Evolutionary conservation across 2,888 invertebrate species (phyloP), one percentile per base, ranked within the genome.

Genomic region (Aleiodes testaceus): DNA sequence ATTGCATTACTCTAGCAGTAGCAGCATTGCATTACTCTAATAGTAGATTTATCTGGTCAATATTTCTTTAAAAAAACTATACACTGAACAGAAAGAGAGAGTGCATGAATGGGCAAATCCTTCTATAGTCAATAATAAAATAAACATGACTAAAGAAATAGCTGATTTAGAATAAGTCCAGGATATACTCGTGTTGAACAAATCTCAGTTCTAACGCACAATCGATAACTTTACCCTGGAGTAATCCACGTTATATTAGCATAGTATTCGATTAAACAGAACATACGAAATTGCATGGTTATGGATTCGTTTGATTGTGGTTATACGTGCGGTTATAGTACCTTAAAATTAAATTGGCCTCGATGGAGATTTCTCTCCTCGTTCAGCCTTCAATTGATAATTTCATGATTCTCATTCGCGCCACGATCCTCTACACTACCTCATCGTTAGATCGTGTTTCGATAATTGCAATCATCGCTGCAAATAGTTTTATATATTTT

Each of bases 291-390:
- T 69, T 69, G 63, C 45, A 61, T 61, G 63, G 45, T 69, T 61
- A 63, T 69, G 47, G 69, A 63, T 61, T 69, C 49, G 50, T 61
- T 47, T 47, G 55, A 68, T 59, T 26, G 68, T 59, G 68, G 59
- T 68, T 59, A 30, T 47, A 59, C 47, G 52, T 18, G 50, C 20
- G 47, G 59, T 59, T 59, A 59, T 59, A 66, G 42, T 42, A 20
- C 49, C 66, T 66, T 66, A 70, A 70, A 66, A 61, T 59, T 44
- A 22, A 70, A 66, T 70, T 36, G 52, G 50, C 59, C 59, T 36
- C 50, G 44, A 66, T 70, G 42, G 55, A 50, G 66, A 70, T 70
- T 61, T 55, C 26, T 26, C 26, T 26, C 26, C 26, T 26, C 26
- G 5, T 26, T 22, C 20, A 22, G n/a, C 42, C 20, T 22, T 12